phyloP scores from a whole-genome alignment of 2,888 invertebrate species.

The Lasius fuliginosus region DNA sequence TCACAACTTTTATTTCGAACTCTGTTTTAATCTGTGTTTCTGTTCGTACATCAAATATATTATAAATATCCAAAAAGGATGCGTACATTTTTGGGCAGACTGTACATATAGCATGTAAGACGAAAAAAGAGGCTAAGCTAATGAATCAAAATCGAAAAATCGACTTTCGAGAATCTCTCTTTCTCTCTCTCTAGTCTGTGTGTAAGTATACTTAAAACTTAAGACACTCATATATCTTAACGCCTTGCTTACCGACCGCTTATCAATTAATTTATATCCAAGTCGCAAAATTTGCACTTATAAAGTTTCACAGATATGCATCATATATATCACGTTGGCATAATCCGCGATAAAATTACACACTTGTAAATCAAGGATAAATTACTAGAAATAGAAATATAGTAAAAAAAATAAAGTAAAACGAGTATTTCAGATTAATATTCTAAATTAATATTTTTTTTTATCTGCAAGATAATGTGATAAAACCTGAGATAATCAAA shows the following conservation, averaged over 20 bases:
- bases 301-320: slow-evolving; percentile 17
- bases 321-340: slow-evolving; percentile 19
- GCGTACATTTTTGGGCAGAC: slow-evolving; percentile 15
- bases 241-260: slow-evolving; percentile 46
- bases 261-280: slow-evolving; percentile 18
- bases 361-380: slow-evolving; percentile 14
- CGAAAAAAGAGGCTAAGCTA: slow-evolving; percentile 59
- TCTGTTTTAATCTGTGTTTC: not conserved
- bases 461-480: not conserved
- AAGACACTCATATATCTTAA: slow-evolving; percentile 32
- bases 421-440: not conserved
- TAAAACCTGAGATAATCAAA: not conserved
- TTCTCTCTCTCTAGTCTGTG: slow-evolving; percentile 1
- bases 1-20: not conserved
- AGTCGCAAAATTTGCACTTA: slow-evolving; percentile 31
- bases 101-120: slow-evolving; percentile 44
- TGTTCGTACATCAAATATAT: not conserved
- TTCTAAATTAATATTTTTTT: not conserved
- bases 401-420: not conserved
- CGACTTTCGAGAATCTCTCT: not conserved
- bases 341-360: slow-evolving; percentile 1
- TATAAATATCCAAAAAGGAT: not conserved
- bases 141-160: slow-evolving; percentile 62
- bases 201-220: slow-evolving; percentile 14
- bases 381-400: slow-evolving; percentile 4